A percentile compares a stretch with the other conserved stretches of the same genome.
Conservation (phyloP, 2,888 invertebrate species). For the Yponomeuta malinellus region DNA sequence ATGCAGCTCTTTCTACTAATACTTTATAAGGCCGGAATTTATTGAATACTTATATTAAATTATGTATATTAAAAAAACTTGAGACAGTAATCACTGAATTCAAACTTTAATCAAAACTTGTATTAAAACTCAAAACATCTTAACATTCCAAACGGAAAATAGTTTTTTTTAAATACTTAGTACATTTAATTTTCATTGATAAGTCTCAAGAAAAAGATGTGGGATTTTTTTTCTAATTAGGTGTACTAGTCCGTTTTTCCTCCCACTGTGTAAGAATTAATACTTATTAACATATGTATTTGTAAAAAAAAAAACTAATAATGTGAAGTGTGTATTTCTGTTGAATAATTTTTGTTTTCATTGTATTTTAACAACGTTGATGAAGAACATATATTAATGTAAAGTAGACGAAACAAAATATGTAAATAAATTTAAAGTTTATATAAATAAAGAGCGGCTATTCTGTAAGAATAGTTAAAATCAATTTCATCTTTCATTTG, state of each 20-base stretch:
- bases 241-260: constrained; percentile 64
- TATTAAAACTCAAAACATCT: not conserved
- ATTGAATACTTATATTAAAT: constrained; percentile 47
- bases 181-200: not conserved
- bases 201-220: constrained; percentile 14
- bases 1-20: constrained; percentile 20
- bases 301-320: constrained; percentile 15
- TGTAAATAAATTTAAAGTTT: constrained; percentile 75
- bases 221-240: constrained; percentile 64
- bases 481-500: constrained; percentile 26
- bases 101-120: not conserved
- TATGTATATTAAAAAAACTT: constrained; percentile 33
- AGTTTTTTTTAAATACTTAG: not conserved
- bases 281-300: constrained; percentile 33
- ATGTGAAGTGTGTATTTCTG: constrained; percentile 56
- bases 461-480: constrained; percentile 65
- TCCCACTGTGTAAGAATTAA: constrained; percentile 59
- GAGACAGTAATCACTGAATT: not conserved
- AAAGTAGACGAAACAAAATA: constrained; percentile 70
- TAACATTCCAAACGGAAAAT: not conserved
- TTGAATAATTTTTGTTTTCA: constrained; percentile 69
- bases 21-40: constrained; percentile 55
- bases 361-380: constrained; percentile 74
- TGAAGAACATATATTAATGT: constrained; percentile 61
- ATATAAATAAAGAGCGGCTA: constrained; percentile 69